Base-by-base conservation (phyloP, 1,140 invertebrate species). In the Pseudobourletiella spinata region DNA sequence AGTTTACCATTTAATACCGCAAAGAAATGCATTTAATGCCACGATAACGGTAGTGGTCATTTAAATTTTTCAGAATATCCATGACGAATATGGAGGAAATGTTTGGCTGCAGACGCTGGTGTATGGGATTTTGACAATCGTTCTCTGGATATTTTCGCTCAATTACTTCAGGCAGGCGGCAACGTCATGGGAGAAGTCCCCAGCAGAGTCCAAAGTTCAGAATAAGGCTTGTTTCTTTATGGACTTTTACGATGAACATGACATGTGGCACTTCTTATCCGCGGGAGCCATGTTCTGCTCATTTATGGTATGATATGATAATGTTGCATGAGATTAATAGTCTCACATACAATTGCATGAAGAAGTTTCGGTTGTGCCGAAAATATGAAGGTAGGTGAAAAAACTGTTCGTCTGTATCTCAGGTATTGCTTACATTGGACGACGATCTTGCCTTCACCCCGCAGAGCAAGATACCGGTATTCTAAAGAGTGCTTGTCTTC, bases 381-480 rank as follows among this genome's bases (percentile, higher is more conserved):
- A 46, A 14, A 46, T 46, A 46, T 14, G 6, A 46, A n/a, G n/a
- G n/a, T 11, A 39, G n/a, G 8, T n/a, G 8, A 8, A 39, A 11
- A 39, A 39, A 39, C 8, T 39, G 18, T 32, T 32, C 29, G 51
- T 59, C 50, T 48, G n/a, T 14, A 43, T 58, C 48, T 20, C 20
- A 69, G 67, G 30, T 64, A n/a, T 35, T 69, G 25, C 50, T 69
- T 0, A 66, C 68, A 14, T n/a, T 69, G 24, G 68, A 69, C 52
- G 68, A 69, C 50, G 68, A 69, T 39, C 42, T 69, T 16, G 22
- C 63, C 22, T 46, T 44, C 39, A 61, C 54, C 32, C 66, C 52
- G n/a, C 57, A 69, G 16, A 24, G 22, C 0, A 50, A 57, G 32
- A 69, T 69, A 57, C 63, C 63, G 16, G 67, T 69, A 24, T 69